Evolutionary conservation across 2,113 vertebrate species (phyloP), one percentile per base, ranked within the genome.

Genomic region (Neogale vison): DNA sequence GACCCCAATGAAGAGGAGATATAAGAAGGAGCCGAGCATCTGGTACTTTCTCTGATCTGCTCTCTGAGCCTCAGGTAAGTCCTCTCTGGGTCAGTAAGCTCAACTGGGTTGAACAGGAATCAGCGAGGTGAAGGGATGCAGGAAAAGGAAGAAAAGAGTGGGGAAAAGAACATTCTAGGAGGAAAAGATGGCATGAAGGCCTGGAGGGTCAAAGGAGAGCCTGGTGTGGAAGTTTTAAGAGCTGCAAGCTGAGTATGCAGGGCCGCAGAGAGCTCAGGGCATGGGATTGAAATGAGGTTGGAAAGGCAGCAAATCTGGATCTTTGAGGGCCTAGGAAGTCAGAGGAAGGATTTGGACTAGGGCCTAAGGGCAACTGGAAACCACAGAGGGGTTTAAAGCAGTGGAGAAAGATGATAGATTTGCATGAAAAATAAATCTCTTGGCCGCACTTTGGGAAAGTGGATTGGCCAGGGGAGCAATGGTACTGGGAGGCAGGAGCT

Each of bases 371-470:
- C 74, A 87, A 71, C 29, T 96, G 95, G 92, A 97, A 97, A 69
- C 74, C 84, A 81, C 5, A 47, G 50, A 87, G 7, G 34, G 57
- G 20, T 93, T 96, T 96, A 87, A 95, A 90, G 26, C 50, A 67
- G 47, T 96, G 89, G 45, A 87, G 93, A 52, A 91, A 87, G 84
- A 95, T 88, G 93, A 97, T 42, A 95, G 69, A 97, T 98, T 98
- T 98, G 97, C 97, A 97, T 96, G 81, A 94, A 84, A 88, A 91
- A 63, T 86, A 93, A 95, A 77, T 88, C 65, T 94, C 36, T 96
- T 94, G 97, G 96, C 93, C 94, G 13, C 23, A 84, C 63, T 95
- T 95, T 95, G 61, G 61, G 39, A 84, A 95, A 96, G 84, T 36
- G 42, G 50, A 72, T 55, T 90, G 83, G 83, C 36, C 50, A 4